phyloP scores from a whole-genome alignment of 2,113 vertebrate species.

The Chaenogobius annularis region DNA sequence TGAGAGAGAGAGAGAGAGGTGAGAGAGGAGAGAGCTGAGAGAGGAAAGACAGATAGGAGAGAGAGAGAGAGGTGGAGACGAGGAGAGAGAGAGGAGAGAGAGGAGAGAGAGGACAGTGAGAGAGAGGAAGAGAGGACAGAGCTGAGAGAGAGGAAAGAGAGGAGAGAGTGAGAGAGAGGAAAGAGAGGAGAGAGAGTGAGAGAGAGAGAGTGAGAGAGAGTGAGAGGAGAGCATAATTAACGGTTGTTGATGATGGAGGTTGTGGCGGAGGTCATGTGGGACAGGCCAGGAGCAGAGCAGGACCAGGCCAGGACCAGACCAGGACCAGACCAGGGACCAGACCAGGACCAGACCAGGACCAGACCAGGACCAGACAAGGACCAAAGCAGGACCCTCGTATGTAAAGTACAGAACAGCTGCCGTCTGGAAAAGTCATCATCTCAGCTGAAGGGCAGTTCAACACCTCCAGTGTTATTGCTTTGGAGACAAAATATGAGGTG shows the following conservation, averaged over 20 bases:
- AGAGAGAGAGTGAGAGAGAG: background rate
- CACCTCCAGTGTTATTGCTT: background rate
- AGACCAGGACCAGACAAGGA: background rate
- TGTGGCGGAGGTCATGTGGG: too few relatives aligned
- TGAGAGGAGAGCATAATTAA: background rate
- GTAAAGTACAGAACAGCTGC: background rate
- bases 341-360: background rate
- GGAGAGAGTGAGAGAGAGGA: background rate
- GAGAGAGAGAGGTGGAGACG: too few relatives aligned
- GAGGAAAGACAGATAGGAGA: background rate
- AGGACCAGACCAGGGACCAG: background rate
- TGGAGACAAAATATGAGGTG: background rate
- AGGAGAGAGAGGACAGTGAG: background rate
- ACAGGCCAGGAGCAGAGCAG: background rate
- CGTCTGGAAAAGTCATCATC: conserved; percentile 1
- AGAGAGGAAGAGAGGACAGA: background rate
- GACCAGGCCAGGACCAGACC: too few relatives aligned
- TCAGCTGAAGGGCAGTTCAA: conserved; percentile 5
- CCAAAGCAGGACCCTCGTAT: background rate
- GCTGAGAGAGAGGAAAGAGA: too few relatives aligned
- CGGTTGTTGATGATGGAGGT: too few relatives aligned
- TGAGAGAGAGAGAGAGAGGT: background rate
- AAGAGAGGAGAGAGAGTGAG: background rate
- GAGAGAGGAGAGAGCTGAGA: background rate
- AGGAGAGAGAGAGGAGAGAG: background rate